Conservation (phyloP, 2,797 vertebrate species). For the Ataeniobius toweri region DNA sequence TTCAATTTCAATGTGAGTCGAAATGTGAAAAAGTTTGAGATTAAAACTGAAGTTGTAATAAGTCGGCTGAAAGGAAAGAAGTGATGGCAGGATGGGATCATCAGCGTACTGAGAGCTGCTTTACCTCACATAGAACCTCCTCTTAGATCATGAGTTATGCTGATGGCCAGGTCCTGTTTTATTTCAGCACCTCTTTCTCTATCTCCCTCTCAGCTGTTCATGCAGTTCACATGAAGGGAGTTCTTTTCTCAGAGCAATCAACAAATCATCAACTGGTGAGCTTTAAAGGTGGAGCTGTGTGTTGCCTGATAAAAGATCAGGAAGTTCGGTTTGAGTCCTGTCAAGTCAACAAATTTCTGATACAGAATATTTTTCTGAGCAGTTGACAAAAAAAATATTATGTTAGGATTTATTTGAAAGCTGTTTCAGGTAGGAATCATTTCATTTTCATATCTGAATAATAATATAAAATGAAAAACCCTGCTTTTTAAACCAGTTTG, state of each 20-base stretch:
- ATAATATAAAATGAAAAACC: background rate
- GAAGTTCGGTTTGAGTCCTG: background rate
- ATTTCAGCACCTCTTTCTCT: constrained; percentile 66
- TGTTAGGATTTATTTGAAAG: constrained; percentile 10
- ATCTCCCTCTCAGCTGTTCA: constrained; percentile 49
- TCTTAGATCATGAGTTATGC: constrained; percentile 73
- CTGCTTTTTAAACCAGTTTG: background rate
- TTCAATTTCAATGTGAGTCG: background rate
- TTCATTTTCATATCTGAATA: background rate
- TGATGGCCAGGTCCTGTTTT: constrained; percentile 66
- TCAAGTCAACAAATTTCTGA: background rate
- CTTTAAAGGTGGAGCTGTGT: constrained; percentile 23
- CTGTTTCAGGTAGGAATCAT: background rate
- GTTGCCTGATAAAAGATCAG: constrained; percentile 25
- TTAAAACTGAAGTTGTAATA: background rate
- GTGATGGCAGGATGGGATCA: constrained; percentile 13
- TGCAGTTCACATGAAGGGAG: constrained; percentile 50
- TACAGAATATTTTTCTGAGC: background rate
- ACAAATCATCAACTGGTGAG: constrained; percentile 59
- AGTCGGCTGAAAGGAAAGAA: constrained; percentile 34
- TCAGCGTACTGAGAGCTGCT: constrained; percentile 41
- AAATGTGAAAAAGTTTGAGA: background rate
- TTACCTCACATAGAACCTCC: constrained; percentile 57
- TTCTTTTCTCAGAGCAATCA: constrained; percentile 44
- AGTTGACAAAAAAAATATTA: background rate